Evolutionary conservation across 2,113 vertebrate species (phyloP).

Genomic region (Atherinomorus stipes): DNA sequence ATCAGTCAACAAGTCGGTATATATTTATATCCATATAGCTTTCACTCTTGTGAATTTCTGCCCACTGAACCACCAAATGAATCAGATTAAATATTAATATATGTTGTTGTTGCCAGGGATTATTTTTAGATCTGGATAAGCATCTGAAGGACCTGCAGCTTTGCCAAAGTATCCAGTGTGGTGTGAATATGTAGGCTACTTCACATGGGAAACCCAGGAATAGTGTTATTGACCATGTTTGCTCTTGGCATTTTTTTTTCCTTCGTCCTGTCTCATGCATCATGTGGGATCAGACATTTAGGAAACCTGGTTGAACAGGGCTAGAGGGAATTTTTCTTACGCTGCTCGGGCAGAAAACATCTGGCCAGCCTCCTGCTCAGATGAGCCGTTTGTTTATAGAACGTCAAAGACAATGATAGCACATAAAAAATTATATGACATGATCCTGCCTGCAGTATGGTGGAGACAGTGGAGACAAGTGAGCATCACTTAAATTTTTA

Average conservation of each 20-base stretch:
- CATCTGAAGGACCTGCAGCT: neutral
- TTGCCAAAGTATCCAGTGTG: neutral
- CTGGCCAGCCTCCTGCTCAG: too few relatives aligned
- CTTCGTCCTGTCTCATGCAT: neutral
- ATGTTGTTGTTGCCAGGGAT: neutral
- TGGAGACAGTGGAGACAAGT: too few relatives aligned
- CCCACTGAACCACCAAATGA: neutral
- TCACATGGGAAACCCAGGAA: neutral
- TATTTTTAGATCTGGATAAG: conserved; percentile 3
- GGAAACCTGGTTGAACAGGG: neutral
- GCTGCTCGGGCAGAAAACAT: too few relatives aligned
- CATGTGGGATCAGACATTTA: neutral
- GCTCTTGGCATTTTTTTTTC: neutral
- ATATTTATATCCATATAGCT: too few relatives aligned
- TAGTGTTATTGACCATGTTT: neutral
- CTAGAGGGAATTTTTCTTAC: too few relatives aligned
- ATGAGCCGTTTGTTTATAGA: too few relatives aligned
- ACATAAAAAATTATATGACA: too few relatives aligned
- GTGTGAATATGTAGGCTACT: neutral
- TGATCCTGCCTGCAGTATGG: too few relatives aligned
- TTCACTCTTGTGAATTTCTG: neutral
- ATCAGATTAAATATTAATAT: neutral
- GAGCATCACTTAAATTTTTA: too few relatives aligned
- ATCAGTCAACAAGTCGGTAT: too few relatives aligned
- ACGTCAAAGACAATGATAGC: too few relatives aligned